Evolutionary conservation across 1,140 invertebrate species (phyloP).

Genomic region (Oppia nitens): DNA sequence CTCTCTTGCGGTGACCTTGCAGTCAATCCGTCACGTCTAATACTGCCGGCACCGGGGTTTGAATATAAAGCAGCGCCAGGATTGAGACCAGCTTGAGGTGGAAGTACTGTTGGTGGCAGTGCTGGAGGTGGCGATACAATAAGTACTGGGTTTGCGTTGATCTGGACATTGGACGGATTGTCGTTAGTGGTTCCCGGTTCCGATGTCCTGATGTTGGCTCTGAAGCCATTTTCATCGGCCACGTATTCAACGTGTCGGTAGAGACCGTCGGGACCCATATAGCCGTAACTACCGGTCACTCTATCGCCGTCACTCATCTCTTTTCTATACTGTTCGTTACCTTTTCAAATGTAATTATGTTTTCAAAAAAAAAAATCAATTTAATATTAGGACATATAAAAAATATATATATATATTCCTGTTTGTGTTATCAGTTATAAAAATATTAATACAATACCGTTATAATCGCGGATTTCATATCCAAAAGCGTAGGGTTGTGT

Average conservation of each 20-base stretch:
- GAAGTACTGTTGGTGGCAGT: neutral
- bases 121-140: neutral
- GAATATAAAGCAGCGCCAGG: neutral
- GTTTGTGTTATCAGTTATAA: no score
- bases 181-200: constrained; percentile 11
- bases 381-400: no score
- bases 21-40: no score
- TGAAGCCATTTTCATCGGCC: constrained; percentile 21
- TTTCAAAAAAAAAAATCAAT: no score
- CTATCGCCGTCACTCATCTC: constrained; percentile 18
- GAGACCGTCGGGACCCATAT: constrained; percentile 17
- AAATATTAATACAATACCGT: neutral
- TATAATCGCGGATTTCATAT: neutral
- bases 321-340: constrained; percentile 18
- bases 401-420: no score
- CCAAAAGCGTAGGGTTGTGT: neutral
- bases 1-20: no score
- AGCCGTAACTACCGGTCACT: constrained; percentile 21
- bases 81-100: no score
- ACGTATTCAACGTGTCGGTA: constrained; percentile 20
- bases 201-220: constrained; percentile 20
- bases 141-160: neutral
- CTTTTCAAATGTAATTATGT: no score
- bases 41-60: neutral
- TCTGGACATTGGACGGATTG: neutral